Evolutionary conservation across 1,140 invertebrate species (phyloP), one percentile per base, ranked within the genome.

Genomic region (Drosophila parabipectinata): DNA sequence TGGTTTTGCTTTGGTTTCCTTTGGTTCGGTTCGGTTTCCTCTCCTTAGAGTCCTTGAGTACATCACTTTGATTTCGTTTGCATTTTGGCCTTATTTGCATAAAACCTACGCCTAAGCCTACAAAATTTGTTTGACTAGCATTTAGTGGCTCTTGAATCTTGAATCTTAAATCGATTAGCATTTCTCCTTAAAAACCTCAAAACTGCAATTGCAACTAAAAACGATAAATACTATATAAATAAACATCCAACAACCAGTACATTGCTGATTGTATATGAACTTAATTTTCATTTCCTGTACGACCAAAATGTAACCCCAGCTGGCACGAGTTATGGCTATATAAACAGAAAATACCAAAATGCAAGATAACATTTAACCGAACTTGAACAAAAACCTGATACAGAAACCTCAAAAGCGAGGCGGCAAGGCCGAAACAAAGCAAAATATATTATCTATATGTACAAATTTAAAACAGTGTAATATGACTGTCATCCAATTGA

Each of bases 271-370:
- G 80, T 76, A 83, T 85, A 80, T 76, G 50, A 85, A 52, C 81
- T 85, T 24, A 81, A 66, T 81, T 85, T 82, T 87, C 50, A 89
- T 88, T 88, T 85, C 68, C 69, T 82, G 79, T 83, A 82, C 44
- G 69, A 79, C 52, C 79, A 83, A 44, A 44, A 67, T 91, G 89
- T 91, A 91, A 93, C 93, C 93, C 93, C 93, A 93, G 93, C 93
- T 93, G 93, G 93, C 93, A 94, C 93, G 92, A 93, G 84, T 91
- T 92, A 91, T 91, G 85, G 85, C 80, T 80, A 44, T 18, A 88
- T 77, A 44, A 73, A 64, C 50, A 59, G 51, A 51, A 56, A 69
- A 54, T 48, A 61, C 58, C 32, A 60, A 55, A 51, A 47, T 74
- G 51, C 28, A 79, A 57, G 57, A 30, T 45, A 64, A 48, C 39